Evolutionary conservation across 2,888 invertebrate genomes (phyloP).

Genomic region (Macrostomum cliftonense): DNA sequence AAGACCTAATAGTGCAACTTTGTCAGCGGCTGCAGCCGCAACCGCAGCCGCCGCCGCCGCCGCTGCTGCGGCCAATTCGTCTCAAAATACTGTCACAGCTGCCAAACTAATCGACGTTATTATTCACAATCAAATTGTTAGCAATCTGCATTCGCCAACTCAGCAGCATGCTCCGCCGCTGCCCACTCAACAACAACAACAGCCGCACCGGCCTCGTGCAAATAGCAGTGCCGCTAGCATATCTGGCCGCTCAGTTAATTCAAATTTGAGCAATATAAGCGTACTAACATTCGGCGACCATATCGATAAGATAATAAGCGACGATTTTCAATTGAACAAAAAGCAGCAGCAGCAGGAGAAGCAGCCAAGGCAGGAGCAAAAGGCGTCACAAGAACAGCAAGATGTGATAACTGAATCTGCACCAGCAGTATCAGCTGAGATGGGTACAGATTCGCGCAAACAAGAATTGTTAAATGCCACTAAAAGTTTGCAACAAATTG

Average conservation of each 20-base stretch:
- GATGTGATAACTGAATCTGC: too few relatives aligned
- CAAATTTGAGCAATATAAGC: background rate
- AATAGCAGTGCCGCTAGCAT: background rate
- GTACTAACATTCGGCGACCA: background rate
- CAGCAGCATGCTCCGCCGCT: background rate
- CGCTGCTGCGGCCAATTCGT: too few relatives aligned
- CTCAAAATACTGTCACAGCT: conserved; percentile 50
- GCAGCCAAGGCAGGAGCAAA: too few relatives aligned
- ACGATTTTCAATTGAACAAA: background rate
- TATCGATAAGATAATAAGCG: background rate
- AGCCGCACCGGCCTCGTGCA: background rate
- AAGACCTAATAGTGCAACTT: too few relatives aligned
- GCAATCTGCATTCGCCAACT: background rate
- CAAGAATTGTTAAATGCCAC: too few relatives aligned
- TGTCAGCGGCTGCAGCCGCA: too few relatives aligned
- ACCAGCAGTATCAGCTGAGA: too few relatives aligned
- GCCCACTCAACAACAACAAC: background rate
- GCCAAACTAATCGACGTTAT: conserved; percentile 83
- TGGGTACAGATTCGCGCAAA: too few relatives aligned
- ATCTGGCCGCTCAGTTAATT: background rate
- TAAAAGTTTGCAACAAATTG: too few relatives aligned
- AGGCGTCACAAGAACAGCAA: too few relatives aligned
- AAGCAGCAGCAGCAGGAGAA: too few relatives aligned
- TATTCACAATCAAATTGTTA: conserved; percentile 66
- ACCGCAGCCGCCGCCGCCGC: too few relatives aligned